Conservation (phyloP, 2,113 vertebrate species). For the Cephalopholis sonnerati region DNA sequence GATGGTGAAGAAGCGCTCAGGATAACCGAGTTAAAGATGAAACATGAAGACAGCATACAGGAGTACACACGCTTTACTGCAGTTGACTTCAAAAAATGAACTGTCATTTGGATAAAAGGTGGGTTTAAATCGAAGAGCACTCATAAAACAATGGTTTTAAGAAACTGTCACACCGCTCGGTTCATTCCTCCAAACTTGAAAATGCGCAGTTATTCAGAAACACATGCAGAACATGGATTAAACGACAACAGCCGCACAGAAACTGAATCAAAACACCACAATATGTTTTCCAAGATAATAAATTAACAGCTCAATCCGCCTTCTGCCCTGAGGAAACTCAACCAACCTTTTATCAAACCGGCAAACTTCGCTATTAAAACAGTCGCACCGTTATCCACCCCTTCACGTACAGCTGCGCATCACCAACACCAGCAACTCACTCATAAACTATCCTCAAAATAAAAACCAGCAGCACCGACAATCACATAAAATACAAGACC, state of each 20-base stretch:
- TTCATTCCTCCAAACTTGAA: slow-evolving; percentile 12
- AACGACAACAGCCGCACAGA: slow-evolving; percentile 49
- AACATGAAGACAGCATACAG: slow-evolving; percentile 41
- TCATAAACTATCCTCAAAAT: slow-evolving; percentile 23
- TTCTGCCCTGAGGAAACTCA: slow-evolving; percentile 2
- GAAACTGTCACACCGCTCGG: slow-evolving; percentile 1
- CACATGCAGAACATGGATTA: slow-evolving; percentile 58
- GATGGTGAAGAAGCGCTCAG: slow-evolving; percentile 33
- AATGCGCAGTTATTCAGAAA: slow-evolving; percentile 45
- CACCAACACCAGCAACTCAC: slow-evolving; percentile 42
- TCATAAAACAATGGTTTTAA: slow-evolving; percentile 9
- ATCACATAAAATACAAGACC: neutral
- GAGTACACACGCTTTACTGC: neutral
- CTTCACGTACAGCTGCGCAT: slow-evolving; percentile 26
- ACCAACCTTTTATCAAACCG: slow-evolving; percentile 37
- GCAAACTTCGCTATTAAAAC: slow-evolving; percentile 47
- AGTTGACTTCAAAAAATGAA: neutral
- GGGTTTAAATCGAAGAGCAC: neutral
- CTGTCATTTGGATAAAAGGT: neutral
- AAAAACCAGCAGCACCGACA: slow-evolving; percentile 25
- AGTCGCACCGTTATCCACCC: slow-evolving; percentile 39
- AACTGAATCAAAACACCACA: slow-evolving; percentile 43
- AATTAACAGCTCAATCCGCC: slow-evolving; percentile 21
- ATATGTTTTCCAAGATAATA: neutral
- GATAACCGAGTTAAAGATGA: slow-evolving; percentile 47